These are phyloP conservation scores for Urocitellus parryii DNA, from an alignment of 2,113 vertebrate genomes.

Conservation along the genomic window DNA sequence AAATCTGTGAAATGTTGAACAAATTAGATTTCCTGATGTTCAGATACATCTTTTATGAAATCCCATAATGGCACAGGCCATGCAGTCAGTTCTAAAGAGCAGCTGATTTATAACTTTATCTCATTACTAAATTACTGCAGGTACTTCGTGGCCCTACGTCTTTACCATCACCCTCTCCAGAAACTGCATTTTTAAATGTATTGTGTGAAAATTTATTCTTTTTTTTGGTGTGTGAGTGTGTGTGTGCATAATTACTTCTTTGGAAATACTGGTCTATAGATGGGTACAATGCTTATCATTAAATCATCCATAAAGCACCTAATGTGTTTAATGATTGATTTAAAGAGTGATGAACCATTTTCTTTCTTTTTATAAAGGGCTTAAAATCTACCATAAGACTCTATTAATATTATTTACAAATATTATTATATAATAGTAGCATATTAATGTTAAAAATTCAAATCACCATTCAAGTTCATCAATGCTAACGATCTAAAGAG, in stretches of 20 bases:
- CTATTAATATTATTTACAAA: neutral
- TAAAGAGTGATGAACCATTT: neutral
- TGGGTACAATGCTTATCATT: neutral
- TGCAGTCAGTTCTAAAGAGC: neutral
- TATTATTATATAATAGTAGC: neutral
- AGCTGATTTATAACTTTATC: neutral
- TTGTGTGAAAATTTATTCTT: neutral
- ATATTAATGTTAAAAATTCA: slow-evolving; percentile 18
- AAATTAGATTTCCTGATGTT: neutral
- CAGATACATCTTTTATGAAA: neutral
- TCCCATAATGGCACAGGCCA: neutral
- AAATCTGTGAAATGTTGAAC: neutral
- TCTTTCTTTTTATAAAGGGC: neutral
- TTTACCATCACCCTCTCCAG: neutral
- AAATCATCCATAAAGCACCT: slow-evolving; percentile 26
- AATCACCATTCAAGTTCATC: neutral
- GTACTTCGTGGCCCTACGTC: neutral
- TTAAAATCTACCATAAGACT: slow-evolving; percentile 25
- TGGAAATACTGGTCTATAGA: neutral
- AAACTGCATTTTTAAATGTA: neutral
- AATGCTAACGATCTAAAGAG: neutral
- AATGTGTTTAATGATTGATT: slow-evolving; percentile 14
- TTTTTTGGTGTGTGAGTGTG: neutral
- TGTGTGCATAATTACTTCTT: neutral
- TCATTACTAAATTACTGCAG: neutral